A percentile compares a stretch with the other conserved stretches of the same genome.
phyloP scores from a whole-genome alignment of 2,888 invertebrate genomes.

The Andrena marginata region DNA sequence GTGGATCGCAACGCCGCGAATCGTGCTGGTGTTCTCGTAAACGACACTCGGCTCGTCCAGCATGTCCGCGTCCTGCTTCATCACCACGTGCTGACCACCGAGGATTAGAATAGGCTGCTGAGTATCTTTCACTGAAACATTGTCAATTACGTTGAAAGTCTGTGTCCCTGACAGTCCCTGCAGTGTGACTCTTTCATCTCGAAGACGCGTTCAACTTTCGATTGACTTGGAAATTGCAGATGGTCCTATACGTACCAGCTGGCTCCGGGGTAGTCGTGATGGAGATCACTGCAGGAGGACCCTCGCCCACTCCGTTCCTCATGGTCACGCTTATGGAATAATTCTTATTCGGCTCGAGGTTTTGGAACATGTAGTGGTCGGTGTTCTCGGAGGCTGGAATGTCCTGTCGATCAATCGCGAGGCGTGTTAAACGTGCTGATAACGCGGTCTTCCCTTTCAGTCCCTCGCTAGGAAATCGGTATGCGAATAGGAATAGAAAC shows the following conservation, averaged over 20 bases:
- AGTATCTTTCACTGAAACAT: conserved; percentile 87
- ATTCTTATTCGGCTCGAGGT: conserved; percentile 89
- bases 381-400: conserved; percentile 90
- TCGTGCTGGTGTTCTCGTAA: conserved; percentile 87
- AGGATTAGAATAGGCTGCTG: conserved; percentile 90
- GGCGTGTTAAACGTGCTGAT: conserved; percentile 1
- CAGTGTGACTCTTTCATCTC: no score
- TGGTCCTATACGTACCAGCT: conserved; percentile 86
- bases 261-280: conserved; percentile 90
- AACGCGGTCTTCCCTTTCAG: conserved; percentile 25
- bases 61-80: conserved; percentile 89
- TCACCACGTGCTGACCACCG: conserved; percentile 89
- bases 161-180: no score
- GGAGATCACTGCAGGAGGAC: conserved; percentile 89
- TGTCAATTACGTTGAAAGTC: conserved; percentile 17
- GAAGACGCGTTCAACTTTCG: no score
- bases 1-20: conserved; percentile 91
- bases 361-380: conserved; percentile 91
- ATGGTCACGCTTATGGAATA: conserved; percentile 93
- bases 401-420: conserved; percentile 86
- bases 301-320: conserved; percentile 92
- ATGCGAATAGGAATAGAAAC: conserved; percentile 73
- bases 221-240: neutral
- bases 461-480: conserved; percentile 51
- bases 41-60: conserved; percentile 89